phyloP scores from a whole-genome alignment of 2,797 vertebrate species.

The Syngnathus rostellatus region DNA sequence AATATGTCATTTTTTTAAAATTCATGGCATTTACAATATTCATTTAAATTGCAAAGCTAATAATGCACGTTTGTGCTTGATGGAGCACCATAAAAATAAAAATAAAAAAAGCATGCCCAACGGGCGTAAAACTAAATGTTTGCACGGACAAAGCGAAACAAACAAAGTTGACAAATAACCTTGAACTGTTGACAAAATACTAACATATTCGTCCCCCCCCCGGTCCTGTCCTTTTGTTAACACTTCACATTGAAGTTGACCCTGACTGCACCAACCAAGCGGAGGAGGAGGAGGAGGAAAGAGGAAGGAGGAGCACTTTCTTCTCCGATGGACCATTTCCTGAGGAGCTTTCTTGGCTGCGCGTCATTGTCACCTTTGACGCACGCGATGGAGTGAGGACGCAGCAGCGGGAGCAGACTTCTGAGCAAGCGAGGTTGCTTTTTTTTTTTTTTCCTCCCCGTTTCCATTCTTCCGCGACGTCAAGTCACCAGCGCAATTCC shows the following conservation, averaged over 20 bases:
- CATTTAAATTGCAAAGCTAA: too few relatives aligned
- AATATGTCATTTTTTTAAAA: too few relatives aligned
- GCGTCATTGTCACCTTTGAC: slow-evolving; percentile 6
- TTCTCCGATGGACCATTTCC: slow-evolving; percentile 82
- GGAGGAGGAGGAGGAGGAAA: slow-evolving; percentile 30
- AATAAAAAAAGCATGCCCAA: too few relatives aligned
- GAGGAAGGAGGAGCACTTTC: slow-evolving; percentile 56
- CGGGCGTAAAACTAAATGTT: too few relatives aligned
- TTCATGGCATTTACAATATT: too few relatives aligned
- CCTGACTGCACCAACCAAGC: slow-evolving; percentile 45
- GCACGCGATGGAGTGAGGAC: slow-evolving; percentile 48
- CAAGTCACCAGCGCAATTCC: neutral
- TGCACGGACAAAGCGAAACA: too few relatives aligned
- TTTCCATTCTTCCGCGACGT: neutral
- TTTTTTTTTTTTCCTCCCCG: neutral
- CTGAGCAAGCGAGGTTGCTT: neutral
- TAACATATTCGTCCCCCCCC: neutral
- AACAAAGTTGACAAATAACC: neutral
- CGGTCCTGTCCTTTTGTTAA: slow-evolving; percentile 60
- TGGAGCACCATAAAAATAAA: too few relatives aligned
- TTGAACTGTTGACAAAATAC: slow-evolving; percentile 6
- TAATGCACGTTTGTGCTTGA: too few relatives aligned
- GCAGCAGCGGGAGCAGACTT: too few relatives aligned
- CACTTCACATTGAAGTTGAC: slow-evolving; percentile 90
- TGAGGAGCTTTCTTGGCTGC: slow-evolving; percentile 38